Evolutionary conservation across 2,888 invertebrate genomes (phyloP), one percentile per base, ranked within the genome.

Genomic region (Caenorhabditis wallacei): DNA sequence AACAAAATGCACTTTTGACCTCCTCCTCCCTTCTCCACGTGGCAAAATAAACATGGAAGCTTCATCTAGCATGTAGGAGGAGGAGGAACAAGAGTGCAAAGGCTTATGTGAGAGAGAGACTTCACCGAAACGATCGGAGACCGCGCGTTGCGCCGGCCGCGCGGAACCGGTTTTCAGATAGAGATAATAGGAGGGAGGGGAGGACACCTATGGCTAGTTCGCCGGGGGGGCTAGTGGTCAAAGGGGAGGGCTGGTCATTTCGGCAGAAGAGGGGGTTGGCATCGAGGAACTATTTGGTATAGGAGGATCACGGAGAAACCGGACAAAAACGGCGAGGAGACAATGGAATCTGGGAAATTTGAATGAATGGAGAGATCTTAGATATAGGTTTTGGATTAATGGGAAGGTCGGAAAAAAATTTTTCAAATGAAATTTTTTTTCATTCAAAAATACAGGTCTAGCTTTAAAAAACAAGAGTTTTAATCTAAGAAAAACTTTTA

Each of bases 71-170:
- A 35, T 10, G 10, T 46, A 57, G 26, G 53, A 22, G 26, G n/a
- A 37, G 22, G 46, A 35, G 71, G 71, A 51, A 72, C 72, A 72
- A 72, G 72, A 72, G 72, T 72, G 72, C 72, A 72, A 63, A 53
- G 63, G 66, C 48, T 40, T 24, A 46, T 35, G n/a, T n/a, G n/a
- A 61, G 46, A 51, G 51, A 43, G 46, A 48, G 71, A 48, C 61
- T 61, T 57, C 70, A 71, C 37, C 56, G 56, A 56, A 56, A 56
- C 56, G 56, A 56, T 56, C 56, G 56, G 56, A 56, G 26, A 30
- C 26, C 46, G 4, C 46, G 5, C 2, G 40, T 11, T 2, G 40
- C 40, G 4, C 13, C 40, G 35, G 4, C 40, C 40, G 40, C 40
- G 40, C 40, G 40, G 63, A 63, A 74, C 74, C 74, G 74, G 74